Base-by-base conservation (phyloP, 2,797 vertebrate genomes). In the Darevskia nairensis region DNA sequence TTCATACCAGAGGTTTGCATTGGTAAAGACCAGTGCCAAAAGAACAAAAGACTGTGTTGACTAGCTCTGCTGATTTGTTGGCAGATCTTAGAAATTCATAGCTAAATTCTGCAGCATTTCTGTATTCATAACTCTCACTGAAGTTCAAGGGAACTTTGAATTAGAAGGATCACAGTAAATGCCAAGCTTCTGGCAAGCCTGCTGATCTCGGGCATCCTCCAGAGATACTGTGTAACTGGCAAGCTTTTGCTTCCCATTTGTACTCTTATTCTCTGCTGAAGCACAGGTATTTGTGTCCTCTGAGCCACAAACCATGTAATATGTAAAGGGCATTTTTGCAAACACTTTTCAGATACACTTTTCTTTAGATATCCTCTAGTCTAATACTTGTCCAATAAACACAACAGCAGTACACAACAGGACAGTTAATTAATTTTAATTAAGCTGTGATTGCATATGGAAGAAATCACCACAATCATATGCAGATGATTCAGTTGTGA, bases 21-120 rank as follows among this genome's bases (percentile, higher is more conserved):
- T 83, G 78, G 69, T 44, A 82, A 89, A 89, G 90, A 86, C 55
- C 64, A 92, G 74, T 55, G 81, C 87, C 88, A 91, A 92, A 87
- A 80, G 94, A 87, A 50, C 72, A 55, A 88, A 90, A 85, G 68
- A 61, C 44, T 81, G 74, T 13, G 23, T 87, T 90, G 89, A 79
- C 84, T 84, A 82, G 80, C 59, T 0, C 0, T 84, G 61, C 46
- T 72, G 68, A 85, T 86, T 50, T 74, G 89, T 80, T 91, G 89
- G 82, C 85, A 92, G 72, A 32, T 88, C 89, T 85, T 86, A 86
- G 80, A 90, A 75, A 71, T 90, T 89, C 25, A 82, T 86, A 44
- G 46, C 83, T 79, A 86, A 88, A 89, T 89, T 88, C 90, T 89
- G 74, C 74, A 91, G 80, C 59, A 82, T 88, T 79, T 71, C 84